phyloP scores from a whole-genome alignment of 2,113 vertebrate species.

The Fregata magnificens region DNA sequence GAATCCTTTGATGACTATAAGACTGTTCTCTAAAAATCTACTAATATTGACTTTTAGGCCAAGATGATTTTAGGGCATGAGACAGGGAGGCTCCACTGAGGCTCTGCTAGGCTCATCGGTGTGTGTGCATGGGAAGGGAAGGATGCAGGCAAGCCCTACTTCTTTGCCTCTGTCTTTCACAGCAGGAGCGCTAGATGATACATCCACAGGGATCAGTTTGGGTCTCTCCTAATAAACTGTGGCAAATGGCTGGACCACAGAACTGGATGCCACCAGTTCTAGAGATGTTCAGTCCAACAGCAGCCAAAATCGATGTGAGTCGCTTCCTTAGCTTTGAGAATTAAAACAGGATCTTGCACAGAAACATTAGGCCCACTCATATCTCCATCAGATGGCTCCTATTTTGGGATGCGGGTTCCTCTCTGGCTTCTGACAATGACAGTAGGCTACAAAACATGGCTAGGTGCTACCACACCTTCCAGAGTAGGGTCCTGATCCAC shows the following conservation, averaged over 20 bases:
- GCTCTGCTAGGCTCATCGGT: background rate
- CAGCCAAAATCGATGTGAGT: background rate
- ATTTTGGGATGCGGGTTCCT: rapidly evolving
- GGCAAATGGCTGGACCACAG: background rate
- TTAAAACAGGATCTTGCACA: background rate
- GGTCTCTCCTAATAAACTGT: background rate
- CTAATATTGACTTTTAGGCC: background rate
- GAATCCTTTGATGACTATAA: background rate
- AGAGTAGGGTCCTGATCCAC: background rate
- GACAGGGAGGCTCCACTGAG: background rate
- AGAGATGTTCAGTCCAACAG: background rate
- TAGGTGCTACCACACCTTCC: background rate
- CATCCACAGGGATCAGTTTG: background rate
- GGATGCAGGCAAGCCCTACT: background rate
- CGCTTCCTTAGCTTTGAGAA: background rate
- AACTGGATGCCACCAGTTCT: background rate
- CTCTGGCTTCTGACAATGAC: background rate
- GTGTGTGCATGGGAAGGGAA: background rate
- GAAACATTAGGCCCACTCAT: background rate
- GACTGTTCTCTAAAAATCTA: background rate
- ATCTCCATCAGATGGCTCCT: background rate
- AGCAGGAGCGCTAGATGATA: background rate
- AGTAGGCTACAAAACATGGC: background rate
- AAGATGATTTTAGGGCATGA: background rate
- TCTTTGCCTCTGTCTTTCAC: background rate